These are phyloP conservation scores for Bursaphelenchus mucronatus DNA, from an alignment of 1,140 invertebrate species.

Conservation along the genomic window DNA sequence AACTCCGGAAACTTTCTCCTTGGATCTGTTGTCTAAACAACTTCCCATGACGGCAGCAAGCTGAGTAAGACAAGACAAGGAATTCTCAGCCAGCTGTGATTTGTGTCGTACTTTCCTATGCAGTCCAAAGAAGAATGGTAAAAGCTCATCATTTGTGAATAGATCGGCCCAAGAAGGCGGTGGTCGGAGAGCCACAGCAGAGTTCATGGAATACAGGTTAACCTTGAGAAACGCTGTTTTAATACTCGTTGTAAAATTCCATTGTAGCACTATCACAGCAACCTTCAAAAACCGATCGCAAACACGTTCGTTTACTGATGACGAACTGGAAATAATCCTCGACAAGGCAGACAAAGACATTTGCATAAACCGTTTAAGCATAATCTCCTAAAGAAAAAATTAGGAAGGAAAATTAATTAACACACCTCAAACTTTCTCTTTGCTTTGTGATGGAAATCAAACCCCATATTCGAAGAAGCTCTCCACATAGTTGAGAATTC, in stretches of 20 bases:
- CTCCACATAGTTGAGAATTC: slow-evolving; percentile 16
- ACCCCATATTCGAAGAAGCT: not conserved
- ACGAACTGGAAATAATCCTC: slow-evolving; percentile 1
- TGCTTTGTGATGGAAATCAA: slow-evolving; percentile 6
- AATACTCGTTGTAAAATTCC: slow-evolving; percentile 16
- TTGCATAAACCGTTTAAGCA: slow-evolving; percentile 18
- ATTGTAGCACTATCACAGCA: slow-evolving; percentile 13
- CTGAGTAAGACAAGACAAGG: slow-evolving; percentile 1
- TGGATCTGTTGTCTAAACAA: not conserved
- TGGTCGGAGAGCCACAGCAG: slow-evolving; percentile 11
- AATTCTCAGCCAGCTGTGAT: slow-evolving; percentile 1
- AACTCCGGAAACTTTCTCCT: not conserved
- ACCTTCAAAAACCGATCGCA: slow-evolving; percentile 16
- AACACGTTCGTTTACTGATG: slow-evolving; percentile 4
- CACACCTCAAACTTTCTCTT: slow-evolving; percentile 9
- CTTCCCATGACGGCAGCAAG: slow-evolving; percentile 14
- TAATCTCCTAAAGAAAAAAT: not conserved
- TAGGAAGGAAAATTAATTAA: too few relatives aligned
- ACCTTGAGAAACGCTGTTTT: slow-evolving; percentile 12
- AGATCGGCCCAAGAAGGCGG: slow-evolving; percentile 16
- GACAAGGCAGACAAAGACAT: slow-evolving; percentile 13
- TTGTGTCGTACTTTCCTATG: slow-evolving; percentile 3
- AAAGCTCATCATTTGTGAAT: slow-evolving; percentile 11
- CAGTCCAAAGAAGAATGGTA: slow-evolving; percentile 19
- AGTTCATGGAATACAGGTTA: slow-evolving; percentile 6